Conservation (phyloP, 1,140 invertebrate species). For the Argopecten irradians region DNA sequence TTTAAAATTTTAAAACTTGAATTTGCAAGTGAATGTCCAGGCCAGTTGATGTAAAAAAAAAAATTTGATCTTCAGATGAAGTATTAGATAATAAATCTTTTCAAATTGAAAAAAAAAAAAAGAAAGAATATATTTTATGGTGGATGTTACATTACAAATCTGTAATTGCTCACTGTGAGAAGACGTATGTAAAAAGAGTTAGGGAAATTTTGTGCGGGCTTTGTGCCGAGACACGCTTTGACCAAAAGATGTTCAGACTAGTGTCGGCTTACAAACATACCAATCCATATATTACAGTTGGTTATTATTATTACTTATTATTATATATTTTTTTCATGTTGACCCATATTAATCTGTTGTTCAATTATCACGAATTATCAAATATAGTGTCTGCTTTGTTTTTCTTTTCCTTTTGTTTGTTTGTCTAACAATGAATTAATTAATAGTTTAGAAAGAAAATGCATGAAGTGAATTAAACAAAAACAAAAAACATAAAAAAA, state of each 20-base stretch:
- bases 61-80: neutral
- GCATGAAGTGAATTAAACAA: conserved; percentile 22
- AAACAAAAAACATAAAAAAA: neutral
- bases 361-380: conserved; percentile 8
- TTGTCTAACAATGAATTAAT: conserved; percentile 14
- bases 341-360: conserved; percentile 21
- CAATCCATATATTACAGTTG: neutral
- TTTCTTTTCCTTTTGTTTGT: conserved; percentile 22
- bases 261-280: conserved; percentile 20
- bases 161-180: neutral
- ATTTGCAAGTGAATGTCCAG: neutral
- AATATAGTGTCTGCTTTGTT: conserved; percentile 22
- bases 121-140: neutral
- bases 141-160: neutral
- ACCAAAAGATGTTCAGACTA: conserved; percentile 17
- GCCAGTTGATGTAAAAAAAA: conserved; percentile 23
- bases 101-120: neutral
- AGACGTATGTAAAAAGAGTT: neutral
- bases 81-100: neutral
- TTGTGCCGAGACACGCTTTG: neutral
- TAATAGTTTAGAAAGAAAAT: conserved; percentile 5
- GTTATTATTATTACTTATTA: neutral
- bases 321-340: conserved; percentile 10
- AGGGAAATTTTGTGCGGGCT: neutral
- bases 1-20: neutral